These are phyloP conservation scores for Eira barbara DNA, from an alignment of 2,113 vertebrate genomes.

Conservation along the genomic window DNA sequence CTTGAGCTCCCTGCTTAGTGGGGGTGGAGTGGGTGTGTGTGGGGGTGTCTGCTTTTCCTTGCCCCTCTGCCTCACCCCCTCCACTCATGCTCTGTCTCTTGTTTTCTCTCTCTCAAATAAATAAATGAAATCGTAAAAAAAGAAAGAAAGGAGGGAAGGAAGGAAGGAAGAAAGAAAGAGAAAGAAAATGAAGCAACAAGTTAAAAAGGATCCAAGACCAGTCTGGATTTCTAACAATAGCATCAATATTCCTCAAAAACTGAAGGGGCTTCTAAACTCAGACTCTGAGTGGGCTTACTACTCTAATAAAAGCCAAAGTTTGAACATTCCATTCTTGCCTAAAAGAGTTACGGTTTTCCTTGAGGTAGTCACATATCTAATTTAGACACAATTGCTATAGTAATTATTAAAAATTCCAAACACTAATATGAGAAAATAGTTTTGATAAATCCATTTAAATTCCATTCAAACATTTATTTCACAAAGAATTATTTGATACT, in stretches of 20 bases:
- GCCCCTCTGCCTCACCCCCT: too few species aligned
- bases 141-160: too few species aligned
- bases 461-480: slow-evolving; percentile 10
- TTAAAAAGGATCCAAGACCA: not conserved
- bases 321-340: not conserved
- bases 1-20: not conserved
- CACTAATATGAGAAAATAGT: not conserved
- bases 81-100: too few species aligned
- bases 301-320: not conserved
- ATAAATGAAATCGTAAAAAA: not conserved
- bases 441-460: not conserved
- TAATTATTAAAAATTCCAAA: not conserved
- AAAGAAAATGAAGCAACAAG: not conserved
- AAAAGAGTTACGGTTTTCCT: not conserved
- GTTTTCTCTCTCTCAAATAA: not conserved
- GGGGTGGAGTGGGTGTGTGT: too few species aligned
- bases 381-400: not conserved
- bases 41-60: not conserved
- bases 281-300: not conserved
- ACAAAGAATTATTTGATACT: not conserved
- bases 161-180: too few species aligned
- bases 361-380: not conserved
- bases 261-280: not conserved
- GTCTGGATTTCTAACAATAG: not conserved
- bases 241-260: not conserved